A percentile compares a stretch with the other conserved stretches of the same genome.
These are phyloP conservation scores for Philhelius pedissequus DNA, from an alignment of 2,888 invertebrate species.

Conservation along the genomic window DNA sequence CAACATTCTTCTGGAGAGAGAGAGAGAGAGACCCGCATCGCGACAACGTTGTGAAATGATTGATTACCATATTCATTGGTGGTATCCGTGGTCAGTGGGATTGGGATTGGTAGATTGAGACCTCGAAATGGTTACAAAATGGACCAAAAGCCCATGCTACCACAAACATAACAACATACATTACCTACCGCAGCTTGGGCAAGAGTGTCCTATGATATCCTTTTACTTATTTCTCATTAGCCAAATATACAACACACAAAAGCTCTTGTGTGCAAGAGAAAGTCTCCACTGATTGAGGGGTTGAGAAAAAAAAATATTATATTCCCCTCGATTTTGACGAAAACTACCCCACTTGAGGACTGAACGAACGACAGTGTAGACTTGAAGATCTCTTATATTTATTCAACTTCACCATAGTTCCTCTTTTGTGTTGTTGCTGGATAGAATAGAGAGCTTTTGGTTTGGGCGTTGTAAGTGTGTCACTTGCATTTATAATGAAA, in stretches of 20 bases:
- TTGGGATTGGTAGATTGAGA: too few relatives aligned
- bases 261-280: not conserved
- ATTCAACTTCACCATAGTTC: constrained; percentile 24
- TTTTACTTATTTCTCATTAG: not conserved
- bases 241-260: not conserved
- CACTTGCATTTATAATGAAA: constrained; percentile 65
- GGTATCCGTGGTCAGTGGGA: constrained; percentile 48
- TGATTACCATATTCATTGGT: constrained; percentile 58
- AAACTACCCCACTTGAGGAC: too few relatives aligned
- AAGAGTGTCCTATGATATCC: constrained; percentile 11
- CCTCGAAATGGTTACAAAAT: constrained; percentile 43
- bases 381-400: too few relatives aligned
- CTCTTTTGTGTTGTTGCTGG: not conserved
- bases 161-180: constrained; percentile 20
- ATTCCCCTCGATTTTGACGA: too few relatives aligned
- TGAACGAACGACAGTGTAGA: too few relatives aligned
- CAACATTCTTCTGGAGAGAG: constrained; percentile 17
- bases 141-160: not conserved
- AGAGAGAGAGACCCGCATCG: too few relatives aligned
- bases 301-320: too few relatives aligned
- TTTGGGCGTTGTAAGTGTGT: constrained; percentile 58
- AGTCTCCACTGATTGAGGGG: not conserved
- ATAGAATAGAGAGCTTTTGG: constrained; percentile 6
- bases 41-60: constrained; percentile 43
- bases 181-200: constrained; percentile 41